A percentile compares a stretch with the other conserved stretches of the same genome.
Conservation (phyloP, 2,888 invertebrate species). For the Andrena bucephala region DNA sequence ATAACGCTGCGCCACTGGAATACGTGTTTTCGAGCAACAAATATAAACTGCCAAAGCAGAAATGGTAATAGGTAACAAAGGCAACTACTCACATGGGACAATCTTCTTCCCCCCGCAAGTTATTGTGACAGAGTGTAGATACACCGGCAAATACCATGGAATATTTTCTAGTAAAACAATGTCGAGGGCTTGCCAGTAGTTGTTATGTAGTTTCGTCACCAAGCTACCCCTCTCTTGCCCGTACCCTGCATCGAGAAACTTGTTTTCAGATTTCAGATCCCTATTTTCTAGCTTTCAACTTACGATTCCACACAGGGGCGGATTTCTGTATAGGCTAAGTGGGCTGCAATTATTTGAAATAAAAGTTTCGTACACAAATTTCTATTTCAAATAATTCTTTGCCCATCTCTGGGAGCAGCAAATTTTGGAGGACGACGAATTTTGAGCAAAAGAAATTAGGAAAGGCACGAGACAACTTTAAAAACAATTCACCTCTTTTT, state of each 20-base stretch:
- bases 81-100: conserved; percentile 85
- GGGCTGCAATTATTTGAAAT: no score
- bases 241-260: conserved; percentile 87
- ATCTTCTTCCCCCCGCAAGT: conserved; percentile 87
- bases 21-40: neutral
- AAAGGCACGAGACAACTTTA: no score
- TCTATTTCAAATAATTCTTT: no score
- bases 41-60: neutral
- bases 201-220: conserved; percentile 93
- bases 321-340: no score
- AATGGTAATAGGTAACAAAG: neutral
- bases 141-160: conserved; percentile 95
- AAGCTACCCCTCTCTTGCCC: conserved; percentile 97
- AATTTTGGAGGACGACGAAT: no score
- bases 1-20: conserved; percentile 85
- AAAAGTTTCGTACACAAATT: no score
- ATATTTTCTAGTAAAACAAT: conserved; percentile 95
- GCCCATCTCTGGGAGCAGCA: no score
- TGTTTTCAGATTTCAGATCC: neutral
- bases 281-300: neutral
- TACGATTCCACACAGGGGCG: neutral
- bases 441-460: no score
- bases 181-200: conserved; percentile 91
- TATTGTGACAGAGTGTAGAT: conserved; percentile 94
- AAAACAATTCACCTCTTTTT: no score